Evolutionary conservation across 2,113 vertebrate genomes (phyloP).

Genomic region (Neotoma lepida): DNA sequence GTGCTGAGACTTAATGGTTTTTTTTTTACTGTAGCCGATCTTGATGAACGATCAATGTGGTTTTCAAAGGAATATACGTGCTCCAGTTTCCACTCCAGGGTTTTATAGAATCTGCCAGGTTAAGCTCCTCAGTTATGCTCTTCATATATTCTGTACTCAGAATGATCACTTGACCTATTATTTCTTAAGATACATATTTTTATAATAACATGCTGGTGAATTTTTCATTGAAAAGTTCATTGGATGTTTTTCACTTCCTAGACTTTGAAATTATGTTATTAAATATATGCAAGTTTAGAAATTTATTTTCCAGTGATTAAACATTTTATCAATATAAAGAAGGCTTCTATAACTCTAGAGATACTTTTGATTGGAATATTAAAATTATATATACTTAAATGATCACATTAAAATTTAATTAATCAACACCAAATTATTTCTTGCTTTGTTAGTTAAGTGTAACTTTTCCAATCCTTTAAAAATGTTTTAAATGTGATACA

Average conservation of each 20-base stretch:
- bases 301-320: not conserved
- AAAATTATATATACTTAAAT: constrained; percentile 7
- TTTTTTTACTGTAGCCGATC: not conserved
- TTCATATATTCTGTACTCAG: not conserved
- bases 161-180: not conserved
- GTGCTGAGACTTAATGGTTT: not conserved
- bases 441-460: not conserved
- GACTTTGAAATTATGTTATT: constrained; percentile 37
- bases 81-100: not conserved
- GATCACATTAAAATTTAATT: not conserved
- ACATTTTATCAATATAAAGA: not conserved
- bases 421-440: not conserved
- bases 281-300: not conserved
- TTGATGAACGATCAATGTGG: not conserved
- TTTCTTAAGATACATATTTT: not conserved
- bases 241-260: not conserved
- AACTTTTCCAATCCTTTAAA: not conserved
- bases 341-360: not conserved
- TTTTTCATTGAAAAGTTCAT: not conserved
- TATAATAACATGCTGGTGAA: not conserved
- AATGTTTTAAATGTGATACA: constrained; percentile 15
- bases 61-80: not conserved
- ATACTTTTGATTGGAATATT: not conserved
- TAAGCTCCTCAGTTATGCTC: not conserved
- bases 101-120: not conserved